These are phyloP conservation scores for Trichogramma pretiosum DNA, from an alignment of 1,140 invertebrate genomes.

Conservation along the genomic window DNA sequence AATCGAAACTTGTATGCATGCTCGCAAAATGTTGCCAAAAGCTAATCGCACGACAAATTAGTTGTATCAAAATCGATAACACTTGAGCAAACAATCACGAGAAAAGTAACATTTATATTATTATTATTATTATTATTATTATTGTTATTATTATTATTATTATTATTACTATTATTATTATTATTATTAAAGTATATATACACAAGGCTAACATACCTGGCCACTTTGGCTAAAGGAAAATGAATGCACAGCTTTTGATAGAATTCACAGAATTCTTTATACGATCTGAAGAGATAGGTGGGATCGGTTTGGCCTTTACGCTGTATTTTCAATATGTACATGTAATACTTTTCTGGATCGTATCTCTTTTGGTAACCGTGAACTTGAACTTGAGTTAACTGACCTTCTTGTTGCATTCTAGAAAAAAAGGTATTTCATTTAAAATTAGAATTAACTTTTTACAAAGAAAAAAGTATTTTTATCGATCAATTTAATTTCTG, in stretches of 20 bases:
- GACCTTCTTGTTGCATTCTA: slow-evolving; percentile 83
- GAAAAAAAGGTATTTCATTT: slow-evolving; percentile 16
- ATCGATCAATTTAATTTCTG: neutral
- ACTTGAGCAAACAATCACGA: no score
- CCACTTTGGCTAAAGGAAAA: slow-evolving; percentile 81
- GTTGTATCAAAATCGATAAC: no score
- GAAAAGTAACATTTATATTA: no score
- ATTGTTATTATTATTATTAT: no score
- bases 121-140: no score
- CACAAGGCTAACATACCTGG: slow-evolving; percentile 64
- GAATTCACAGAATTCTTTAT: slow-evolving; percentile 93
- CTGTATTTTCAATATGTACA: slow-evolving; percentile 84
- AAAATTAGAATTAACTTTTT: neutral
- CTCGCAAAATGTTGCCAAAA: no score
- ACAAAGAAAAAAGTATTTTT: neutral
- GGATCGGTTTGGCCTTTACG: slow-evolving; percentile 77
- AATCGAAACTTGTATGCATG: no score
- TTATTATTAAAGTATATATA: no score
- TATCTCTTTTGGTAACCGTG: slow-evolving; percentile 89
- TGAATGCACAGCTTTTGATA: slow-evolving; percentile 88
- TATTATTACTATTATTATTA: no score
- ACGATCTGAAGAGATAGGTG: slow-evolving; percentile 81
- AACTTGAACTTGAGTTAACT: slow-evolving; percentile 76
- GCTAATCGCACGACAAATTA: no score
- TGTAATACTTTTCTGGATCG: slow-evolving; percentile 96